These are phyloP conservation scores for Monochamus alternatus DNA, from an alignment of 2,888 invertebrate genomes.

Conservation along the genomic window DNA sequence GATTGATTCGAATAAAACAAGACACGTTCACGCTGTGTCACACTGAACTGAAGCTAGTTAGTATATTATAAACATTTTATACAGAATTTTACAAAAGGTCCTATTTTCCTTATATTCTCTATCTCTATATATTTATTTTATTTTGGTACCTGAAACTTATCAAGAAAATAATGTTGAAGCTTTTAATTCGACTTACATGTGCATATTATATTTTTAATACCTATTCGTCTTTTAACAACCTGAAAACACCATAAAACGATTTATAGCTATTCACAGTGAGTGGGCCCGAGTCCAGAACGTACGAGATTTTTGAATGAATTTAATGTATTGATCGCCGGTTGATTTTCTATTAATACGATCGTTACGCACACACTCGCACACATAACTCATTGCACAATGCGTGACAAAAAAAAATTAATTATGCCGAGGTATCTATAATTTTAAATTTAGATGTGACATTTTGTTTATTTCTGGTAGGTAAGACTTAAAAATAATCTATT, in stretches of 20 bases:
- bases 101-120: too few species aligned
- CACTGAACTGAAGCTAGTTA: too few species aligned
- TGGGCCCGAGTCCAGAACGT: not conserved
- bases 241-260: not conserved
- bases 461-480: slow-evolving; percentile 2
- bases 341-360: slow-evolving; percentile 9
- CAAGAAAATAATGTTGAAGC: too few species aligned
- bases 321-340: not conserved
- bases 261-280: not conserved
- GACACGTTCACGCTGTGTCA: too few species aligned
- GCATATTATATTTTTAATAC: not conserved
- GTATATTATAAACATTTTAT: too few species aligned
- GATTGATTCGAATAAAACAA: too few species aligned
- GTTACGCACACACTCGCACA: slow-evolving; percentile 3
- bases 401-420: slow-evolving; percentile 17
- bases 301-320: not conserved
- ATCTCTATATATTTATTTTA: too few species aligned
- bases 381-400: not conserved
- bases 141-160: too few species aligned
- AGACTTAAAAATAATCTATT: slow-evolving; percentile 14
- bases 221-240: not conserved
- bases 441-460: slow-evolving; percentile 23
- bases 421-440: slow-evolving; percentile 3
- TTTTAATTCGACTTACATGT: not conserved
- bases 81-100: too few species aligned